Percentiles rank a stretch among this genome's conserved stretches.
phyloP scores from a whole-genome alignment of 2,113 vertebrate genomes.

The Zosterops japonicus region DNA sequence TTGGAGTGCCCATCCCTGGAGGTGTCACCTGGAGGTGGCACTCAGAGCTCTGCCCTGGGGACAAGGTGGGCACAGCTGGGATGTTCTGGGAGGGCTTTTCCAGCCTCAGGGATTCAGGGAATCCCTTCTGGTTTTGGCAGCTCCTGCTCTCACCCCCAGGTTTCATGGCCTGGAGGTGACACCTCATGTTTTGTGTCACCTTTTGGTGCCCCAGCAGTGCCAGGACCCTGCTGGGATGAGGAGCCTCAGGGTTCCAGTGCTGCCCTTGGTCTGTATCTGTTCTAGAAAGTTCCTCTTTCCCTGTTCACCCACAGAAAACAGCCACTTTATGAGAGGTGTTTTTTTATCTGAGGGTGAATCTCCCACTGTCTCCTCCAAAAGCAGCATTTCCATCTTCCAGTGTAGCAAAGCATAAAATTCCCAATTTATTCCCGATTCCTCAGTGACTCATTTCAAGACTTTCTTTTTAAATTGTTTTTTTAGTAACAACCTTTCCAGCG shows the following conservation, averaged over 20 bases:
- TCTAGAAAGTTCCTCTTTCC: neutral
- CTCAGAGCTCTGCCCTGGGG: neutral
- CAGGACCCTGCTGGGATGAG: neutral
- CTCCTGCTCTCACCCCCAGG: neutral
- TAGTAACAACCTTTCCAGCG: neutral
- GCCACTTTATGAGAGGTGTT: neutral
- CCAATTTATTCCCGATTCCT: neutral
- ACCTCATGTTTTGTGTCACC: fast-evolving
- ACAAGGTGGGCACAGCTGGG: neutral
- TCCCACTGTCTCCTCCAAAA: neutral
- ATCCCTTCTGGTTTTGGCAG: neutral
- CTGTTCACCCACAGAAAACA: neutral
- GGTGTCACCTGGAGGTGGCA: neutral
- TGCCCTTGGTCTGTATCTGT: neutral
- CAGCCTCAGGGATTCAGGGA: fast-evolving
- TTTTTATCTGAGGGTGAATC: neutral
- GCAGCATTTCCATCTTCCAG: neutral
- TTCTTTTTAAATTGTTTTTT: neutral
- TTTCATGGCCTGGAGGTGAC: neutral
- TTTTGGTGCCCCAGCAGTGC: neutral
- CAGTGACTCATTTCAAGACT: neutral
- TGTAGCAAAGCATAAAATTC: neutral
- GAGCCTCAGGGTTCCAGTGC: neutral
- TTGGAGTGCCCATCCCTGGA: neutral
- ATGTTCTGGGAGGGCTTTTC: neutral